Evolutionary conservation across 1,140 invertebrate genomes (phyloP).

Genomic region (Metaphire vulgaris): DNA sequence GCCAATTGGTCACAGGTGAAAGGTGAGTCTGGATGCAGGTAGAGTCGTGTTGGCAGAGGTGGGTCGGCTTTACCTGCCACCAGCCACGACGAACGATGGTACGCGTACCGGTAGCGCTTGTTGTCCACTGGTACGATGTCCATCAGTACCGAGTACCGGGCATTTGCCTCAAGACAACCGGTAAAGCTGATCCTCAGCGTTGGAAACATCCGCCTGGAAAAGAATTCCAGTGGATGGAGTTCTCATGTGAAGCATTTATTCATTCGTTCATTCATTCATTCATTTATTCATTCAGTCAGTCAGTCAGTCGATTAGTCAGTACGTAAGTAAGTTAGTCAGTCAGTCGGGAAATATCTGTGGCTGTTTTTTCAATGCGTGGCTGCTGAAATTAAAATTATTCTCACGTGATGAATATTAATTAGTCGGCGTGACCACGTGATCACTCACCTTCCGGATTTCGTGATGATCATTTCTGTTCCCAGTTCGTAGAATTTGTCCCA

Average conservation of each 20-base stretch:
- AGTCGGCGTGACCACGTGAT: too few relatives aligned
- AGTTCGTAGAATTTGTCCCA: constrained; percentile 99
- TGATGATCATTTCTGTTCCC: constrained; percentile 99
- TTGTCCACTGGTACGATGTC: constrained; percentile 96
- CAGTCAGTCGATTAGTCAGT: background rate
- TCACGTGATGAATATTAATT: too few relatives aligned
- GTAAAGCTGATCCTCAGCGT: constrained; percentile 87
- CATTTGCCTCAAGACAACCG: constrained; percentile 60
- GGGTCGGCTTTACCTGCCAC: constrained; percentile 98
- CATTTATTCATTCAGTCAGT: background rate
- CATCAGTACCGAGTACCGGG: constrained; percentile 82
- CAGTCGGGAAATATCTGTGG: too few relatives aligned
- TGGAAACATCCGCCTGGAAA: constrained; percentile 91
- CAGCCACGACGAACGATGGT: constrained; percentile 94
- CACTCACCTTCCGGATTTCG: constrained; percentile 92
- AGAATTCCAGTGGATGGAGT: background rate
- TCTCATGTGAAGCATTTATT: background rate
- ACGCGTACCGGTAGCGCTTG: constrained; percentile 96
- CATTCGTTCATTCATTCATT: constrained; percentile 12
- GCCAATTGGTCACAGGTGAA: constrained; percentile 89
- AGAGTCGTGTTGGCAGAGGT: constrained; percentile 76
- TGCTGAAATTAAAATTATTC: too few relatives aligned
- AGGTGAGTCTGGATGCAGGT: constrained; percentile 94
- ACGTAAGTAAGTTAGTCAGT: background rate
- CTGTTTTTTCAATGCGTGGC: too few relatives aligned